phyloP scores from a whole-genome alignment of 2,113 vertebrate genomes.

The Pollachius pollachius region DNA sequence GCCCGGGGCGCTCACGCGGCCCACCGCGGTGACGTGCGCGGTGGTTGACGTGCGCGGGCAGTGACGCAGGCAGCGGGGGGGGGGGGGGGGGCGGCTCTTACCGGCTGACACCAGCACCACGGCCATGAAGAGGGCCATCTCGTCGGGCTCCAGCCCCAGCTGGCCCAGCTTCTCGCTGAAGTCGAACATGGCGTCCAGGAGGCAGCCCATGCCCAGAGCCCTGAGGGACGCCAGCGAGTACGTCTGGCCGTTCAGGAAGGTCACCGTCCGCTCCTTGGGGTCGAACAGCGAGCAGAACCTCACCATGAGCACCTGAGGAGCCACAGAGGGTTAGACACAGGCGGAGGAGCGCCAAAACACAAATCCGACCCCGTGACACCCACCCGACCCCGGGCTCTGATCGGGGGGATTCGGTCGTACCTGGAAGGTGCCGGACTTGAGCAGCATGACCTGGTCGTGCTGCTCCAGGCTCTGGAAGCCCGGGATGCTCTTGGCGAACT shows the following conservation, averaged over 20 bases:
- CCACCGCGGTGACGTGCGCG: background rate
- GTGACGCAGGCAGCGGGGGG: background rate
- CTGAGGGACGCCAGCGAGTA: conserved; percentile 71
- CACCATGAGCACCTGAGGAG: conserved; percentile 77
- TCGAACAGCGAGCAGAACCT: conserved; percentile 80
- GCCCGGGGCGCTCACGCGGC: background rate
- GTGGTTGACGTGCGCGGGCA: background rate
- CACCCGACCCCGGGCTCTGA: background rate
- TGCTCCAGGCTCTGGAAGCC: conserved; percentile 78
- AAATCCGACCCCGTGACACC: background rate
- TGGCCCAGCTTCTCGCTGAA: conserved; percentile 77
- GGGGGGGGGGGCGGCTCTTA: conserved; percentile 37
- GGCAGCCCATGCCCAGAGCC: conserved; percentile 70
- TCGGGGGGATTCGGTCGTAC: conserved; percentile 33
- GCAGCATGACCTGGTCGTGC: conserved; percentile 80
- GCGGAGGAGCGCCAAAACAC: background rate
- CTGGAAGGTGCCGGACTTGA: conserved; percentile 82
- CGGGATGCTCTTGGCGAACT: conserved; percentile 81
- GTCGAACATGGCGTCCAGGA: conserved; percentile 77
- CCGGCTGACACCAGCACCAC: conserved; percentile 79
- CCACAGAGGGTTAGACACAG: background rate
- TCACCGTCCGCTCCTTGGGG: conserved; percentile 71
- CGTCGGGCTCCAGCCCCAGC: conserved; percentile 75
- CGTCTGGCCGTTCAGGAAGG: conserved; percentile 76
- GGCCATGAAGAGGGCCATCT: conserved; percentile 81